phyloP scores from a whole-genome alignment of 1,140 invertebrate genomes.

The Tetragnatha versicolor region DNA sequence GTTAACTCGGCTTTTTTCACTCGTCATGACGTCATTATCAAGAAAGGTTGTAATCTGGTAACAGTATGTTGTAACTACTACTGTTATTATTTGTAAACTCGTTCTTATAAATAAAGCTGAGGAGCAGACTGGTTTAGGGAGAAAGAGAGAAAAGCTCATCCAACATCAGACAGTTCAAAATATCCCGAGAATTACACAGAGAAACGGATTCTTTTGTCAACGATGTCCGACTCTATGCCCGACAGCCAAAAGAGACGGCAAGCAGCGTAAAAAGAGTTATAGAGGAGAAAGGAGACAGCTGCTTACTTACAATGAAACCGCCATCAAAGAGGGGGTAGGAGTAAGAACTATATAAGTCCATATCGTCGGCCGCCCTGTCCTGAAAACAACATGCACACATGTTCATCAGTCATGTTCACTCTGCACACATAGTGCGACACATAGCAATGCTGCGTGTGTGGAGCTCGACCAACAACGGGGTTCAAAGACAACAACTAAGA shows the following conservation, averaged over 20 bases:
- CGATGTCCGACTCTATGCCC: too few species aligned
- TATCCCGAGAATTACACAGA: too few species aligned
- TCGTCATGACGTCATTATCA: too few species aligned
- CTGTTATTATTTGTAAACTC: too few species aligned
- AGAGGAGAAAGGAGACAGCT: conserved; percentile 4
- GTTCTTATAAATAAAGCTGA: too few species aligned
- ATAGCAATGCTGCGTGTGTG: conserved; percentile 22
- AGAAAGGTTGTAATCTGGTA: too few species aligned
- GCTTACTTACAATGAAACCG: conserved; percentile 50
- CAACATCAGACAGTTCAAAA: too few species aligned
- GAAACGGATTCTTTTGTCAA: too few species aligned
- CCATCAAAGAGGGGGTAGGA: conserved; percentile 51
- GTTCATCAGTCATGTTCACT: not conserved
- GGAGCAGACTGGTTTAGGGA: too few species aligned
- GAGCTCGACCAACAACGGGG: not conserved
- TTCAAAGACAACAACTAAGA: not conserved
- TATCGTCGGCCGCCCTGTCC: conserved; percentile 45
- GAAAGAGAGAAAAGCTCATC: too few species aligned
- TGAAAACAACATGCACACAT: conserved; percentile 42
- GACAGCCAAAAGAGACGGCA: conserved; percentile 22
- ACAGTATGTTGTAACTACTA: too few species aligned
- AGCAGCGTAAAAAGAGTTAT: conserved; percentile 25
- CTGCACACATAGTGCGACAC: not conserved
- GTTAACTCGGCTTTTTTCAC: too few species aligned
- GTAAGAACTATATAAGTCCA: conserved; percentile 51